A percentile compares a stretch with the other conserved stretches of the same genome.
These are phyloP conservation scores for Amblyteles armatorius DNA, from an alignment of 2,888 invertebrate genomes.

Conservation along the genomic window DNA sequence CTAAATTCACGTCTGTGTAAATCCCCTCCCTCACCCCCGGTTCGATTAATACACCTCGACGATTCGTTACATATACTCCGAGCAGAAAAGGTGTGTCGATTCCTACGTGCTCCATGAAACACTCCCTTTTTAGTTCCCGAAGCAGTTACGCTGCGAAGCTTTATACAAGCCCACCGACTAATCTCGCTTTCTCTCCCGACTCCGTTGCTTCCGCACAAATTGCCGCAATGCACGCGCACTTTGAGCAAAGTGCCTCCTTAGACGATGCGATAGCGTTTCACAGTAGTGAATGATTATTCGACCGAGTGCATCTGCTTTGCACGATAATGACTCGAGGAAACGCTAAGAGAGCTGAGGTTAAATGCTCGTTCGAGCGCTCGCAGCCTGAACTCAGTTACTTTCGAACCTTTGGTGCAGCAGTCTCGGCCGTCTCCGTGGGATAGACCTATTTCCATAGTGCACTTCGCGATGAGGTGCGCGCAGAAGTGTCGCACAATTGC, in stretches of 20 bases:
- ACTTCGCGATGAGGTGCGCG: neutral
- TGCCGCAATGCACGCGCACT: slow-evolving; percentile 67
- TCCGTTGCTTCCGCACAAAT: slow-evolving; percentile 59
- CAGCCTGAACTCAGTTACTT: slow-evolving; percentile 33
- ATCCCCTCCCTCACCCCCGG: neutral
- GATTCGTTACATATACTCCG: neutral
- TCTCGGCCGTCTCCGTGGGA: neutral
- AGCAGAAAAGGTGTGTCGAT: neutral
- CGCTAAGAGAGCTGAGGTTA: slow-evolving; percentile 39
- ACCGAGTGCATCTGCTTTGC: slow-evolving; percentile 63
- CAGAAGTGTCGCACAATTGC: neutral
- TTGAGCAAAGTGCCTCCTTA: slow-evolving; percentile 64
- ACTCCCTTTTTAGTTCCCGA: neutral
- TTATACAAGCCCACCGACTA: slow-evolving; percentile 44
- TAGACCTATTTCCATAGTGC: neutral
- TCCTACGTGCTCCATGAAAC: neutral
- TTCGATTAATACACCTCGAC: neutral
- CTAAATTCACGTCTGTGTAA: slow-evolving; percentile 53
- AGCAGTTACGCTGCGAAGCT: slow-evolving; percentile 37
- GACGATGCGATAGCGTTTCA: slow-evolving; percentile 62
- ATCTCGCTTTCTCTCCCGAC: slow-evolving; percentile 51
- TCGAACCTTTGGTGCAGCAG: slow-evolving; percentile 18
- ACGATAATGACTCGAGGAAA: slow-evolving; percentile 59
- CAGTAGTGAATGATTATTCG: slow-evolving; percentile 64
- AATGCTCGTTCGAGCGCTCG: slow-evolving; percentile 33